A percentile compares a stretch with the other conserved stretches of the same genome.
These are phyloP conservation scores for Heterohyrax brucei DNA, from an alignment of 2,797 vertebrate species.

Conservation along the genomic window DNA sequence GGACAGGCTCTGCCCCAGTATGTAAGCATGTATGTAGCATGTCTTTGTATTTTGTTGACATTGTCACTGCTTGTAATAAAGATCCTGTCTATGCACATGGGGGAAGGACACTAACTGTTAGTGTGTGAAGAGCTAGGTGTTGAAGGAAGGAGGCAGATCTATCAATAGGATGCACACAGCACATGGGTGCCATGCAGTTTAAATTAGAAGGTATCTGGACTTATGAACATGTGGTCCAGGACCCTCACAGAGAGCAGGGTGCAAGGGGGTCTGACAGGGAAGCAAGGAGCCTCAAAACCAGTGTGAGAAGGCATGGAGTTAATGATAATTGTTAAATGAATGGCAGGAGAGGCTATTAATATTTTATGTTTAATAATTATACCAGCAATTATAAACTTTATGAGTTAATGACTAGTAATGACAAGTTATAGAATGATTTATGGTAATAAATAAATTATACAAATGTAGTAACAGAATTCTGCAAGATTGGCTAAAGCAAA, in stretches of 20 bases:
- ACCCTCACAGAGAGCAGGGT: background rate
- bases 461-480: slow-evolving; percentile 60
- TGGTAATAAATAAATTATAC: slow-evolving; percentile 15
- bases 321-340: slow-evolving; percentile 35
- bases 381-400: slow-evolving; percentile 58
- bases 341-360: slow-evolving; percentile 48
- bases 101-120: background rate
- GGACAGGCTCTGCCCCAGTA: background rate
- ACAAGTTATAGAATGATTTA: slow-evolving; percentile 66
- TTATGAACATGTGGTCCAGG: background rate
- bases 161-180: background rate
- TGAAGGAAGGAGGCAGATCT: slow-evolving; percentile 37
- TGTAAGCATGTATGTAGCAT: background rate
- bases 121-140: background rate
- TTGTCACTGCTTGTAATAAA: background rate
- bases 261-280: background rate
- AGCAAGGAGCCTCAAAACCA: background rate
- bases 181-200: background rate
- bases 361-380: slow-evolving; percentile 77
- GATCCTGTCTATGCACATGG: background rate
- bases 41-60: background rate
- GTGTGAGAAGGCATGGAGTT: background rate
- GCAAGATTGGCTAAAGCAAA: background rate
- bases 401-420: slow-evolving; percentile 67
- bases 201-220: background rate